Conservation (phyloP, 2,888 invertebrate genomes). For the Arge pagana region DNA sequence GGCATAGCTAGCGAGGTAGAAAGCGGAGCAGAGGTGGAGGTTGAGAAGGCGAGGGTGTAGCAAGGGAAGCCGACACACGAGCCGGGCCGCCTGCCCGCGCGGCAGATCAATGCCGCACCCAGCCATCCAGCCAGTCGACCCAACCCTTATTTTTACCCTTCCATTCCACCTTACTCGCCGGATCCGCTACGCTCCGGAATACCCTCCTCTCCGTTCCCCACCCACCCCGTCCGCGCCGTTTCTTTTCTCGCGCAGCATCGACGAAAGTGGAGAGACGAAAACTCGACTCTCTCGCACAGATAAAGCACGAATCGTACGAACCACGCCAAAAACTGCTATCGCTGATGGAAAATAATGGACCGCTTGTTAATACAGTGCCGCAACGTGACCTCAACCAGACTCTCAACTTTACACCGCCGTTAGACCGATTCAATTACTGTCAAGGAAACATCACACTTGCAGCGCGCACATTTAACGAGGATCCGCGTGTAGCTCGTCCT, state of each 20-base stretch:
- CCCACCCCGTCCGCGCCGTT: conserved; percentile 17
- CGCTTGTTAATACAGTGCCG: no score
- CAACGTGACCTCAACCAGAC: no score
- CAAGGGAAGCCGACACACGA: conserved; percentile 48
- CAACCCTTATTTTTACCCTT: conserved; percentile 29
- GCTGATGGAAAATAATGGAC: conserved; percentile 8
- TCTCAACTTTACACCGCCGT: no score
- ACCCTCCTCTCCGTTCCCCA: background rate
- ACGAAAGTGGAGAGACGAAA: conserved; percentile 10
- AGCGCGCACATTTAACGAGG: no score
- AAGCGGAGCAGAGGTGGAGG: conserved; percentile 26
- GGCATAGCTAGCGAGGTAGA: background rate
- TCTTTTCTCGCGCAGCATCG: conserved; percentile 11
- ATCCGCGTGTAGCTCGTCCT: no score
- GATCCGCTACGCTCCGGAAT: conserved; percentile 6
- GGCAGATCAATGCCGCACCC: conserved; percentile 41
- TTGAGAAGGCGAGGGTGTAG: conserved; percentile 36
- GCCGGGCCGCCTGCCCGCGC: conserved; percentile 37
- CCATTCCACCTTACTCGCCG: conserved; percentile 17
- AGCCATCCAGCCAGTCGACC: conserved; percentile 22
- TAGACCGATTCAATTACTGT: no score
- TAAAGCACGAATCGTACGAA: background rate
- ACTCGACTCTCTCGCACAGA: background rate
- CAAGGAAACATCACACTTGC: no score
- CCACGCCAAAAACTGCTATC: background rate